Percentiles rank a stretch among this genome's conserved stretches.
These are phyloP conservation scores for Tethya wilhelma DNA, from an alignment of 37 sponge, comb jelly and placozoan species.

Conservation along the genomic window DNA sequence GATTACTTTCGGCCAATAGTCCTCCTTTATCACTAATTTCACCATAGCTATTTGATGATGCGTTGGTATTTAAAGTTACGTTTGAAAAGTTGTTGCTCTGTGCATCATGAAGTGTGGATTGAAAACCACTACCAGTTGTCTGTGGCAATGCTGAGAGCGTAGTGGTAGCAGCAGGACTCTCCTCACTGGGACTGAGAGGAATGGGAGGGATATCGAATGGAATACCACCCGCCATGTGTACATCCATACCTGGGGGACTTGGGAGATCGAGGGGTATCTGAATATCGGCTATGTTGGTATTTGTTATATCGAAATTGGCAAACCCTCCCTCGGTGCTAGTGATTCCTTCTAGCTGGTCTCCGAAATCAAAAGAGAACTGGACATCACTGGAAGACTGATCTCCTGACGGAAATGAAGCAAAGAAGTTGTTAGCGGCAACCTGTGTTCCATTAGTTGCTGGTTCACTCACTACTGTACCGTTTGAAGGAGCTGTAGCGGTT, in stretches of 20 bases:
- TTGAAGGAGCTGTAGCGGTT: background rate
- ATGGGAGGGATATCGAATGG: conserved; percentile 41
- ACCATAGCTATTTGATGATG: too few relatives aligned
- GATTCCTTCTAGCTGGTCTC: too few relatives aligned
- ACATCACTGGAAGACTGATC: too few relatives aligned
- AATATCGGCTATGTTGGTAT: conserved; percentile 2
- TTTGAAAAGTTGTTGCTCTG: too few relatives aligned
- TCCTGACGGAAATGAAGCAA: background rate
- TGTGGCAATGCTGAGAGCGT: background rate
- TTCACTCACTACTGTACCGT: background rate
- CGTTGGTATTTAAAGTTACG: too few relatives aligned
- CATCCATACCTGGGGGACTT: background rate
- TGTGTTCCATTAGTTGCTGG: background rate
- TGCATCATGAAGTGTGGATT: too few relatives aligned
- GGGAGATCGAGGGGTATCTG: conserved; percentile 15
- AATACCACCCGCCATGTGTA: conserved; percentile 20
- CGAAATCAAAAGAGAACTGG: too few relatives aligned
- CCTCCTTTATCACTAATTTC: too few relatives aligned
- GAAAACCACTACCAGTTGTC: too few relatives aligned
- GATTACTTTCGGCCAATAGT: too few relatives aligned
- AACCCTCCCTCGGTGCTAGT: background rate
- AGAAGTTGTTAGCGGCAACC: background rate
- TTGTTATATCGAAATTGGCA: background rate
- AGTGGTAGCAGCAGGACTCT: background rate
- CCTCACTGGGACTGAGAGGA: too few relatives aligned